These are phyloP conservation scores for Drosophila murphyi DNA, from an alignment of 1,140 invertebrate species.

Conservation along the genomic window DNA sequence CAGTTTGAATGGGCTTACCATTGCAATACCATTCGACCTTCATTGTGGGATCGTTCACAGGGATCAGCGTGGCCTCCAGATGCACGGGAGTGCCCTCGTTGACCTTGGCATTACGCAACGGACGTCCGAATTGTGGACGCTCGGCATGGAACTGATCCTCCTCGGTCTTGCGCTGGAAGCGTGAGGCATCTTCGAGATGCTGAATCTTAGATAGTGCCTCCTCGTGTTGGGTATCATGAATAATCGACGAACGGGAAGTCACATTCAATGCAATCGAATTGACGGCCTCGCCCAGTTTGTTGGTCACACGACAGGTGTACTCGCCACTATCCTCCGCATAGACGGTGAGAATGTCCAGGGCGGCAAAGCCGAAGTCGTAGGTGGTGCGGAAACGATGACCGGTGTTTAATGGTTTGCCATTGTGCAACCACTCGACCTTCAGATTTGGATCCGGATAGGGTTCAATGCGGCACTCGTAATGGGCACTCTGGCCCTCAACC, in stretches of 20 bases:
- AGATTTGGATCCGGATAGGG: constrained; percentile 97
- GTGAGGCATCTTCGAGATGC: constrained; percentile 94
- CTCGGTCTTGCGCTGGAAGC: constrained; percentile 88
- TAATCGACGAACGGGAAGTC: constrained; percentile 93
- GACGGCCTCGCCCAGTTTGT: constrained; percentile 92
- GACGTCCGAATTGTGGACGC: constrained; percentile 94
- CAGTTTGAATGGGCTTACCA: constrained; percentile 94
- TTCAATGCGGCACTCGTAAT: constrained; percentile 98
- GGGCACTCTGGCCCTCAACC: constrained; percentile 94
- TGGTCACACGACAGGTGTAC: constrained; percentile 95
- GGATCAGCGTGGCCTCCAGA: constrained; percentile 97
- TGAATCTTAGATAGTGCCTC: constrained; percentile 96
- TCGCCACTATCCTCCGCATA: constrained; percentile 97
- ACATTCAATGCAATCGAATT: constrained; percentile 93
- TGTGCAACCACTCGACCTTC: constrained; percentile 97
- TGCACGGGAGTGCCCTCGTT: constrained; percentile 96
- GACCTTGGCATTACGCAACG: constrained; percentile 93
- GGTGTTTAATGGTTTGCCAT: constrained; percentile 95
- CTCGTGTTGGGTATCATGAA: constrained; percentile 97
- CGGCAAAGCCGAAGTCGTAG: constrained; percentile 98
- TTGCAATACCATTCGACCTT: constrained; percentile 98
- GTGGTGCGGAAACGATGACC: constrained; percentile 96
- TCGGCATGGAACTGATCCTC: constrained; percentile 92
- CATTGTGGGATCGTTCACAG: constrained; percentile 97
- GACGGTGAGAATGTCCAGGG: constrained; percentile 95